Evolutionary conservation across 2,797 vertebrate genomes (phyloP).

Genomic region (Acipenser transmontanus): DNA sequence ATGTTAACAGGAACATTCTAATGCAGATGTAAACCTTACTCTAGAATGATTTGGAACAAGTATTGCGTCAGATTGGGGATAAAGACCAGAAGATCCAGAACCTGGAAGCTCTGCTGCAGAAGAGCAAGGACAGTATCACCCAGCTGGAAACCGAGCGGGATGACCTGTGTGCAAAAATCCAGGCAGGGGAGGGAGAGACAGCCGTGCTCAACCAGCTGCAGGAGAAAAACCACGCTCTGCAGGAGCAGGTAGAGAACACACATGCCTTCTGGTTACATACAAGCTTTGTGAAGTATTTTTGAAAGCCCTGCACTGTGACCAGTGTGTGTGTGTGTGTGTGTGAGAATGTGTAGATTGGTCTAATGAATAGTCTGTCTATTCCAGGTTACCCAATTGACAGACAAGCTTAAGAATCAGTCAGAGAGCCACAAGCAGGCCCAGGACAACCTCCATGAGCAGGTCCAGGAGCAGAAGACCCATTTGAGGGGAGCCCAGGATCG

Average conservation of each 20-base stretch:
- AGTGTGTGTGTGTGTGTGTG: too few species aligned
- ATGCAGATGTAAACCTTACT: slow-evolving; percentile 15
- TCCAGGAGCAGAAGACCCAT: slow-evolving; percentile 92
- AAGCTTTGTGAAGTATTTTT: too few species aligned
- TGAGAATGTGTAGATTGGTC: too few species aligned
- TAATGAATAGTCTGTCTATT: not conserved
- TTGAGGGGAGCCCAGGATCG: slow-evolving; percentile 81
- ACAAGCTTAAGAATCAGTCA: slow-evolving; percentile 94
- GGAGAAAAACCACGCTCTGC: slow-evolving; percentile 88
- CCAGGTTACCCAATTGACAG: slow-evolving; percentile 83
- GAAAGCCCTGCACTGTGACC: too few species aligned
- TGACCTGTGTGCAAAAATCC: slow-evolving; percentile 93
- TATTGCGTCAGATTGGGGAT: slow-evolving; percentile 93
- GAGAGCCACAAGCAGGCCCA: slow-evolving; percentile 97
- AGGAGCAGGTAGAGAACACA: slow-evolving; percentile 72
- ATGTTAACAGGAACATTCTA: too few species aligned
- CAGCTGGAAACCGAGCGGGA: slow-evolving; percentile 90
- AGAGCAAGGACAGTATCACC: slow-evolving; percentile 86
- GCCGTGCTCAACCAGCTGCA: slow-evolving; percentile 91
- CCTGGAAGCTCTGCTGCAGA: slow-evolving; percentile 92
- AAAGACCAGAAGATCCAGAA: slow-evolving; percentile 99
- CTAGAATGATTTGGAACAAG: slow-evolving; percentile 95
- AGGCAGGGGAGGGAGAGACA: slow-evolving; percentile 92
- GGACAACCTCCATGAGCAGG: slow-evolving; percentile 91
- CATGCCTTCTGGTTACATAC: too few species aligned